phyloP scores from a whole-genome alignment of 2,113 vertebrate species.

The Coryphaenoides rupestris region DNA sequence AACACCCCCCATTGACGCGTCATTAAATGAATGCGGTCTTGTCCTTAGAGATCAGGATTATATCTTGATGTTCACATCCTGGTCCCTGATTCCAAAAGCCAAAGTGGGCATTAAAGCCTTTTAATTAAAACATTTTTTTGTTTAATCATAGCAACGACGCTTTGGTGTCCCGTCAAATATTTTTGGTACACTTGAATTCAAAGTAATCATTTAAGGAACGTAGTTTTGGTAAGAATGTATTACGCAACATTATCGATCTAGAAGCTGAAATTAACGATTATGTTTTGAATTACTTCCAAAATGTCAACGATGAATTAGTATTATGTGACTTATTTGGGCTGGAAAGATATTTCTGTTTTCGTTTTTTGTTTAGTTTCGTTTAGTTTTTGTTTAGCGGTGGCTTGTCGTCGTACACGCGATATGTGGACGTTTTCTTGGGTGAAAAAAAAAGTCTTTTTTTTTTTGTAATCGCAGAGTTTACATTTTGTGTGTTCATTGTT shows the following conservation, averaged over 20 bases:
- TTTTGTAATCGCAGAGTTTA: slow-evolving; percentile 50
- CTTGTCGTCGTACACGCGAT: no score
- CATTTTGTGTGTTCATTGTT: slow-evolving; percentile 36
- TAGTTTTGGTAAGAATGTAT: no score
- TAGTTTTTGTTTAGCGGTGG: no score
- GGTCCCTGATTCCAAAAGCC: slow-evolving; percentile 36
- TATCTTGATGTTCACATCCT: slow-evolving; percentile 4
- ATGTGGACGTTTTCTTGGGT: no score
- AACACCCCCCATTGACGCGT: no score
- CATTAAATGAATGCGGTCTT: no score
- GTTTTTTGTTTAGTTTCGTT: slow-evolving; percentile 7
- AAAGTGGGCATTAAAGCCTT: slow-evolving; percentile 43
- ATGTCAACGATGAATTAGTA: slow-evolving; percentile 6
- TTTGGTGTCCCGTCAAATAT: neutral
- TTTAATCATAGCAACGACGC: no score
- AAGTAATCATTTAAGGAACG: neutral
- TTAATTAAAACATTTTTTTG: neutral
- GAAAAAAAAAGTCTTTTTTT: slow-evolving; percentile 3
- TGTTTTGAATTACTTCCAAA: no score
- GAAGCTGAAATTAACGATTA: no score
- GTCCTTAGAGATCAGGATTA: no score
- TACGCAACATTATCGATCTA: no score
- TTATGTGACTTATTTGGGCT: slow-evolving; percentile 19
- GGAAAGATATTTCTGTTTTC: slow-evolving; percentile 16
- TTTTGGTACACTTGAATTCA: slow-evolving; percentile 34